Conservation (phyloP, 2,888 invertebrate species). For the Priocnemis perturbator region DNA sequence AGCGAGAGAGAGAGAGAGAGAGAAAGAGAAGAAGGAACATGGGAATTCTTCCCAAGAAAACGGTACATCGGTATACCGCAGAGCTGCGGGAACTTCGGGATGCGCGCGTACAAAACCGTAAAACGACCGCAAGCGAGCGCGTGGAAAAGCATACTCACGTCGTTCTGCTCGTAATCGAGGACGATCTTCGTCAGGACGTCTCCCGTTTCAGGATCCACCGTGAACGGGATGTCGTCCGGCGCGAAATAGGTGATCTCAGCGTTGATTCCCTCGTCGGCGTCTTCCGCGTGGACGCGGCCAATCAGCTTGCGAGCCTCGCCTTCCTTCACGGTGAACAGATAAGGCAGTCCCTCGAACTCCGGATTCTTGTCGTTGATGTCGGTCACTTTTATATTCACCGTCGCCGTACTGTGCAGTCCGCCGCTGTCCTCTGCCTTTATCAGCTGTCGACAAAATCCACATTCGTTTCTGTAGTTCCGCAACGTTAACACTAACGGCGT, state of each 20-base stretch:
- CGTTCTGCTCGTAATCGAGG: slow-evolving; percentile 89
- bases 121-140: too few species aligned
- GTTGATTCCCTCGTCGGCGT: slow-evolving; percentile 90
- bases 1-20: too few species aligned
- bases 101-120: too few species aligned
- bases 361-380: slow-evolving; percentile 96
- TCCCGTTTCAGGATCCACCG: slow-evolving; percentile 86
- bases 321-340: slow-evolving; percentile 88
- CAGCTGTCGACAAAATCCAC: slow-evolving; percentile 79
- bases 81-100: too few species aligned
- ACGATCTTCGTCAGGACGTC: slow-evolving; percentile 85
- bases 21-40: too few species aligned
- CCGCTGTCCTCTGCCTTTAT: slow-evolving; percentile 92
- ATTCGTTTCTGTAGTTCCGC: too few species aligned
- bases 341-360: slow-evolving; percentile 88
- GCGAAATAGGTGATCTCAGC: slow-evolving; percentile 88
- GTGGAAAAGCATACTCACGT: slow-evolving; percentile 75
- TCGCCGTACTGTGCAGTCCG: slow-evolving; percentile 87
- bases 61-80: too few species aligned
- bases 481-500: too few species aligned
- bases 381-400: slow-evolving; percentile 91
- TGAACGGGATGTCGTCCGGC: slow-evolving; percentile 87
- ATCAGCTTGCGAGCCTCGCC: slow-evolving; percentile 78
- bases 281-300: slow-evolving; percentile 89
- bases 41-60: too few species aligned